Conservation (phyloP, 1,140 invertebrate species). For the Trissolcus basalis region DNA sequence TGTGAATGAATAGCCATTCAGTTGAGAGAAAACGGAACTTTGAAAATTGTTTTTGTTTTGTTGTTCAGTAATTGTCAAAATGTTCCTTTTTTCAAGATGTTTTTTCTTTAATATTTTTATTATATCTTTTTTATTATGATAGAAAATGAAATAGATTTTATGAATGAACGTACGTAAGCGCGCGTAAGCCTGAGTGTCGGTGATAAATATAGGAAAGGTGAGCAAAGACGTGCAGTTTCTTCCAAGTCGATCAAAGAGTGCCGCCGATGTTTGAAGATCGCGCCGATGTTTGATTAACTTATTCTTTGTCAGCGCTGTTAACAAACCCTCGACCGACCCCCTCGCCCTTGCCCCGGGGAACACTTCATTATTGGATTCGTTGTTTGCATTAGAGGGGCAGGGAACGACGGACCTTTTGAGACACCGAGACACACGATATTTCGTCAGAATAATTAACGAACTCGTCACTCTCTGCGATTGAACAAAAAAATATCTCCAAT, state of each 20-base stretch:
- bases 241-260: constrained; percentile 69
- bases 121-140: too few species aligned
- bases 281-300: constrained; percentile 74
- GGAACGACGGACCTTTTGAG: constrained; percentile 34
- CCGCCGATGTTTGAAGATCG: constrained; percentile 74
- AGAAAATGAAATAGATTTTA: constrained; percentile 23
- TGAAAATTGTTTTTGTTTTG: too few species aligned
- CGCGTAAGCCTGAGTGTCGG: constrained; percentile 50
- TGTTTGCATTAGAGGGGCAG: constrained; percentile 49
- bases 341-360: constrained; percentile 20
- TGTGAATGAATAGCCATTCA: too few species aligned
- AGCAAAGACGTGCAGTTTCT: constrained; percentile 67
- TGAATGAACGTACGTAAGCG: constrained; percentile 46
- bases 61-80: too few species aligned
- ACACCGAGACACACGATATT: constrained; percentile 38
- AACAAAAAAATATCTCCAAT: neutral
- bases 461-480: constrained; percentile 5
- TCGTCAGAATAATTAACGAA: constrained; percentile 53
- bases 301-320: constrained; percentile 75
- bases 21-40: too few species aligned
- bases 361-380: constrained; percentile 54
- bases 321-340: constrained; percentile 65
- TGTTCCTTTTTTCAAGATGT: too few species aligned
- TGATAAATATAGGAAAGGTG: constrained; percentile 65
- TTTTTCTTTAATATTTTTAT: too few species aligned